A percentile compares a stretch with the other conserved stretches of the same genome.
Evolutionary conservation across 2,888 invertebrate species (phyloP).

Genomic region (Xestia sexstrigata): DNA sequence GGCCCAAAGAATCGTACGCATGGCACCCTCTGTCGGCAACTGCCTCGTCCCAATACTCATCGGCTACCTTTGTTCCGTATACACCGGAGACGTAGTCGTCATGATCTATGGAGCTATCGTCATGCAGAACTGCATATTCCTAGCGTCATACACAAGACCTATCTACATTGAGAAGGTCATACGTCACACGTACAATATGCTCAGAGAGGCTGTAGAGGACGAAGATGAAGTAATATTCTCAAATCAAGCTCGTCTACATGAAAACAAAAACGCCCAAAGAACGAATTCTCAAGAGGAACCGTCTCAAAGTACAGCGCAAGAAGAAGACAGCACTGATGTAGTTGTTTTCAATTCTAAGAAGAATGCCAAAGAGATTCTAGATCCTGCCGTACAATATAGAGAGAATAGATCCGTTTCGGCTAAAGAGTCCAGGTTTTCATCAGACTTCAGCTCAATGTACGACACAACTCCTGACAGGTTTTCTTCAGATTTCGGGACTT

Average conservation of each 20-base stretch:
- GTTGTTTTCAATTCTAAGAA: slow-evolving; percentile 84
- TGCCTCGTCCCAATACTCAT: slow-evolving; percentile 88
- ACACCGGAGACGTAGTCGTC: slow-evolving; percentile 84
- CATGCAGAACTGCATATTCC: slow-evolving; percentile 90
- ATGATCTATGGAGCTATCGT: slow-evolving; percentile 91
- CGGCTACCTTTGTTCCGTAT: slow-evolving; percentile 86
- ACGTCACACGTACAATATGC: slow-evolving; percentile 86
- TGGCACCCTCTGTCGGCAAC: slow-evolving; percentile 89
- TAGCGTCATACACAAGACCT: slow-evolving; percentile 90
- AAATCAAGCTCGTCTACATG: slow-evolving; percentile 74
- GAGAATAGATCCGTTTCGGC: slow-evolving; percentile 71
- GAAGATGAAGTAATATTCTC: slow-evolving; percentile 91
- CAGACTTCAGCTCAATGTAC: slow-evolving; percentile 79
- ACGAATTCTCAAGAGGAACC: slow-evolving; percentile 51
- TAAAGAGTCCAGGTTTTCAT: slow-evolving; percentile 77
- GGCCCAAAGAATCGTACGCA: slow-evolving; percentile 88
- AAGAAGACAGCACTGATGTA: slow-evolving; percentile 84
- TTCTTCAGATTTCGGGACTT: slow-evolving; percentile 72
- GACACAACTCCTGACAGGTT: slow-evolving; percentile 69
- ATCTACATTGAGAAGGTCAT: slow-evolving; percentile 88
- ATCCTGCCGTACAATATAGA: slow-evolving; percentile 80
- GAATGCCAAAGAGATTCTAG: slow-evolving; percentile 84
- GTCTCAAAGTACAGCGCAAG: slow-evolving; percentile 71
- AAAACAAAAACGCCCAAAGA: slow-evolving; percentile 39
- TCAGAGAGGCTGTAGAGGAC: slow-evolving; percentile 86